phyloP scores from a whole-genome alignment of 1,140 invertebrate genomes.

The Tribolium madens region DNA sequence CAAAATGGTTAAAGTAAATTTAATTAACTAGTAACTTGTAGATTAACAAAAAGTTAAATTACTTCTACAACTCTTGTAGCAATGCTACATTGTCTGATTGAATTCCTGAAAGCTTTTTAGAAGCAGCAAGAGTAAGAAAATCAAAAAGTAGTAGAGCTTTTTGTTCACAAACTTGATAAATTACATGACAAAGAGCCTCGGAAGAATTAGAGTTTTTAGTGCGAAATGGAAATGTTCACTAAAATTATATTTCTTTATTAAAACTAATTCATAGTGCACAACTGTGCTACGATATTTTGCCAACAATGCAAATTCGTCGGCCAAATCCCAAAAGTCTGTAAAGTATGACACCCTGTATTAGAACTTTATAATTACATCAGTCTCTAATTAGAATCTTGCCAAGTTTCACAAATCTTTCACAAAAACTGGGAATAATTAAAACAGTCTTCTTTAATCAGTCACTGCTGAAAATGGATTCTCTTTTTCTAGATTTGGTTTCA shows the following conservation, averaged over 20 bases:
- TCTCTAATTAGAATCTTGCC: constrained; percentile 1
- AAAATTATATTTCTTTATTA: not conserved
- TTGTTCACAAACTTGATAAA: not conserved
- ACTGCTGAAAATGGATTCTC: not conserved
- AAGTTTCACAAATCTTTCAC: constrained; percentile 6
- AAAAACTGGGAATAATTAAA: not conserved
- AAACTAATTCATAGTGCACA: not conserved
- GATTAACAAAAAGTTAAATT: no score
- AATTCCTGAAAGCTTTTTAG: no score
- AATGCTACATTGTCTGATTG: no score
- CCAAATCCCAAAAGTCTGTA: not conserved
- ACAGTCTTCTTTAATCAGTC: not conserved
- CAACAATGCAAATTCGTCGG: not conserved
- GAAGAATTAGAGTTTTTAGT: not conserved
- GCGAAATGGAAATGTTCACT: not conserved
- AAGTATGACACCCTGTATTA: constrained; percentile 12
- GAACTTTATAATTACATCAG: constrained; percentile 18
- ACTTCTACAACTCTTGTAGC: no score
- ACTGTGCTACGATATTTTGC: not conserved
- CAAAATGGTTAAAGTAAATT: no score
- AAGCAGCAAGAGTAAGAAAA: no score
- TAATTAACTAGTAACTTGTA: no score
- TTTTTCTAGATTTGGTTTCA: not conserved
- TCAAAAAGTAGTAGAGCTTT: not conserved
- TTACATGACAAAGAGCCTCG: no score